Evolutionary conservation across 2,113 vertebrate genomes (phyloP).

Genomic region (Phyllostomus hastatus): DNA sequence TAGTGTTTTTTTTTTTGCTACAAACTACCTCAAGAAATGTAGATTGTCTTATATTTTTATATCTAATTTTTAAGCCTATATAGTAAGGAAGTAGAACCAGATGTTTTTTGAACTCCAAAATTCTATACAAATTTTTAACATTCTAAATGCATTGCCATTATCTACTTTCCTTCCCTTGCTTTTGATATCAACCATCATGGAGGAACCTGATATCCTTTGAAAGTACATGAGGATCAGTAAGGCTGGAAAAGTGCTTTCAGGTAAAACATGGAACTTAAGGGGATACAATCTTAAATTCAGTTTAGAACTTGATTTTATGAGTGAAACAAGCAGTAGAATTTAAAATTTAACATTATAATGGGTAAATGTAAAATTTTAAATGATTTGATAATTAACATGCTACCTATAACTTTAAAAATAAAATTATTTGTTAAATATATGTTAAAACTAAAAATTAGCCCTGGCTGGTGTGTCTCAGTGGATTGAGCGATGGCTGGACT

Average conservation of each 20-base stretch:
- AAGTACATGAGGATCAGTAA: background rate
- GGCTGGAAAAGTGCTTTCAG: background rate
- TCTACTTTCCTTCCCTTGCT: background rate
- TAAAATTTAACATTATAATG: background rate
- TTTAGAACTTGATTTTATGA: background rate
- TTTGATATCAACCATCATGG: background rate
- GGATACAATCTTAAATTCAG: background rate
- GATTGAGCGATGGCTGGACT: too few relatives aligned
- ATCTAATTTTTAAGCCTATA: background rate
- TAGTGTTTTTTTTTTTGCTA: background rate
- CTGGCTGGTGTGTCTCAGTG: too few relatives aligned
- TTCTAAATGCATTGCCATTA: background rate
- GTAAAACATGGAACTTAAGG: background rate
- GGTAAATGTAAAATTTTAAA: background rate
- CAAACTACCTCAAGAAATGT: background rate
- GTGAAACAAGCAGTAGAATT: background rate
- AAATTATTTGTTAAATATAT: background rate
- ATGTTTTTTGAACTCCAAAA: background rate
- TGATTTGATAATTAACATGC: background rate
- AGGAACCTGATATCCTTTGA: background rate
- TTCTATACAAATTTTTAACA: background rate
- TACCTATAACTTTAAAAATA: background rate
- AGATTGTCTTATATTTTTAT: background rate
- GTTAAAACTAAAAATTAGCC: too few relatives aligned
- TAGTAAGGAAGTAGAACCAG: background rate